Evolutionary conservation across 2,888 invertebrate genomes (phyloP), one percentile per base, ranked within the genome.

Genomic region (Archaeoteleia sp.): DNA sequence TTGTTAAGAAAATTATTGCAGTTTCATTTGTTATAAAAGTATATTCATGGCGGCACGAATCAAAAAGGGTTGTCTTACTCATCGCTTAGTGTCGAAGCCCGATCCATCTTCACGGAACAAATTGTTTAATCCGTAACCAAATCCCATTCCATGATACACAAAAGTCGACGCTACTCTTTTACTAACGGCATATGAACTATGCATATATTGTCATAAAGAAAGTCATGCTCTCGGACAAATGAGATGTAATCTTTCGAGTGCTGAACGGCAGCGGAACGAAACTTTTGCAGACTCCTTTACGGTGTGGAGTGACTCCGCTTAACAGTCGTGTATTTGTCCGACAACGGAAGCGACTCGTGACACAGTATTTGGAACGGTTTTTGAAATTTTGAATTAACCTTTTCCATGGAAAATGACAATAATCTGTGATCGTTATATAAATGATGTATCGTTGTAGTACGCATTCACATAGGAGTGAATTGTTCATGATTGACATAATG

Each of bases 111-210:
- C 49, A 73, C 67, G 80, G 79, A 82, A 82, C 82, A 75, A 82
- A 82, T 82, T 75, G 53, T 73, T 67, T 81, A 78, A 81, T 70
- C 78, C 80, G 80, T 77, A 77, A 73, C 78, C 75, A 76, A 77
- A 74, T 39, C 55, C 45, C 55, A 35, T 35, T 20, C 3, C 51
- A 23, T 20, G 46, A 15, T 30, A 12, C 14, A 55, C 67, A 55
- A 54, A 66, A 61, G 49, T 54, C 17, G 20, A 25, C 35, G 51
- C 40, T 51, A 55, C 57, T 61, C 40, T 14, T 62, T 20, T 42
- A 12, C 25, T 30, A 8, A 23, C 13, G 42, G 45, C 29, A 54
- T 51, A 57, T 57, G 40, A 57, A 34, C 66, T 67, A 25, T 54
- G 54, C 61, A 60, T 51, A 57, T 61, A 67, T 67, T 17, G 35